phyloP scores from a whole-genome alignment of 2,113 vertebrate genomes.

The Felis chaus region DNA sequence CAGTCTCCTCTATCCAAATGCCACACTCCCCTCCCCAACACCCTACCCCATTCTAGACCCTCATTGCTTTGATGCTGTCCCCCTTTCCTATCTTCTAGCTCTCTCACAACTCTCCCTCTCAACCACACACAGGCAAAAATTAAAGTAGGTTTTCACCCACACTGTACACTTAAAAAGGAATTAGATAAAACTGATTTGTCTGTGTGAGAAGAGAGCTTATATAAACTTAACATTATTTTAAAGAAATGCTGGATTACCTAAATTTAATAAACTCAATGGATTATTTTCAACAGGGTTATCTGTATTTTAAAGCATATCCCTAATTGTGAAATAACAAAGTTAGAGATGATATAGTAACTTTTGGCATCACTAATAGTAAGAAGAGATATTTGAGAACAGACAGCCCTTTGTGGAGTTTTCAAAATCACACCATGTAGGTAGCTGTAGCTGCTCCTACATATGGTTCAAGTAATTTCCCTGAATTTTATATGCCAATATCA shows the following conservation, averaged over 20 bases:
- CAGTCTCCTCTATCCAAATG: neutral
- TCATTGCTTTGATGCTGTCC: neutral
- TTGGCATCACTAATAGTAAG: neutral
- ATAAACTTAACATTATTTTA: constrained; percentile 26
- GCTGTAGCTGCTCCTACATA: neutral
- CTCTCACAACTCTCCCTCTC: neutral
- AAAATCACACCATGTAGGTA: neutral
- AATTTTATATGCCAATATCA: neutral
- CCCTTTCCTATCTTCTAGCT: neutral
- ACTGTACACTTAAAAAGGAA: neutral
- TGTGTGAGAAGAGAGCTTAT: neutral
- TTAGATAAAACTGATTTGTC: neutral
- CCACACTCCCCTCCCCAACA: neutral
- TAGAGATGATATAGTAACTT: neutral
- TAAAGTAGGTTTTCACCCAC: neutral
- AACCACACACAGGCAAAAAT: neutral
- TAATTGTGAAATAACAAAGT: neutral
- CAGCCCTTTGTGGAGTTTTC: neutral
- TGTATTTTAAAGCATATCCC: constrained; percentile 17
- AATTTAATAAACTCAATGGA: constrained; percentile 46
- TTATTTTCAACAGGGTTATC: constrained; percentile 20
- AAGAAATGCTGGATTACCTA: neutral
- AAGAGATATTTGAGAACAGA: neutral
- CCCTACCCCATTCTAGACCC: neutral
- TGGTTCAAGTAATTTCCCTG: neutral